Conservation (phyloP, 2,797 vertebrate genomes). For the Myotis planiceps region DNA sequence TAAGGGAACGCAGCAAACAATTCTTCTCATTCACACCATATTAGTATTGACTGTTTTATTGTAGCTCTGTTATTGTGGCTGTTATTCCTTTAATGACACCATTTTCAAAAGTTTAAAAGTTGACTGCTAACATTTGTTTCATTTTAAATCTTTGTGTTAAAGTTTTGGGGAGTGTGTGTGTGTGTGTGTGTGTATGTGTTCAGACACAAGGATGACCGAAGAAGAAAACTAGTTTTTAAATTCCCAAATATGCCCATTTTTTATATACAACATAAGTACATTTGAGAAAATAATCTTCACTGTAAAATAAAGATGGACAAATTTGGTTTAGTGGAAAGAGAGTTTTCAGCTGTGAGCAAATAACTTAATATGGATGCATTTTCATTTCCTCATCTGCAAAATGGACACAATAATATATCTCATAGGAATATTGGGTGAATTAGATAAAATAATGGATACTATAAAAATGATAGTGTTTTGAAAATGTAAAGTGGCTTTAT, state of each 20-base stretch:
- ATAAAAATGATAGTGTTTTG: background rate
- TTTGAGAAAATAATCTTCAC: background rate
- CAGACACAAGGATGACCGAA: background rate
- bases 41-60: conserved; percentile 59
- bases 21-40: conserved; percentile 67
- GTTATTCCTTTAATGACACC: conserved; percentile 64
- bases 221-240: background rate
- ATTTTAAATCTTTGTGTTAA: conserved; percentile 41
- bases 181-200: background rate
- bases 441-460: background rate
- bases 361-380: background rate
- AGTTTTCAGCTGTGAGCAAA: background rate
- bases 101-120: conserved; percentile 72
- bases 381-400: background rate
- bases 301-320: background rate
- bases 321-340: background rate
- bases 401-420: background rate
- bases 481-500: background rate
- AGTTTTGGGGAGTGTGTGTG: background rate
- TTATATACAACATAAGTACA: background rate
- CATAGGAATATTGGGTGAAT: background rate
- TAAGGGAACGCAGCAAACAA: conserved; percentile 29
- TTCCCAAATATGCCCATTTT: background rate
- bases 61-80: conserved; percentile 68
- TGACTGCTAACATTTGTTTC: conserved; percentile 74